phyloP scores from a whole-genome alignment of 2,113 vertebrate species.

The rabbit (Oryctolagus cuniculus) region mOryCun1.1 NC_091441.1:781501-782000 shows the following conservation, averaged over 20 bases:
- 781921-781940: no score
- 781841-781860: not conserved
- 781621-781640: not conserved
- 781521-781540: no score
- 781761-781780: not conserved
- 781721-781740: not conserved
- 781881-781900: not conserved
- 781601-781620: not conserved
- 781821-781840: no score
- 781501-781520: not conserved
- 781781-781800: not conserved
- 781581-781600: no score
- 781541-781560: no score
- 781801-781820: not conserved
- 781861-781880: not conserved
- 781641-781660: no score
- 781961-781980: not conserved
- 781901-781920: not conserved
- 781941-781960: not conserved
- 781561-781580: no score
- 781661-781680: not conserved
- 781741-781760: not conserved
- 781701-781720: not conserved
- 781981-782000: not conserved
- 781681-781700: not conserved